Evolutionary conservation across 2,888 invertebrate genomes (phyloP).

Genomic region (Oscheius myriophilus): DNA sequence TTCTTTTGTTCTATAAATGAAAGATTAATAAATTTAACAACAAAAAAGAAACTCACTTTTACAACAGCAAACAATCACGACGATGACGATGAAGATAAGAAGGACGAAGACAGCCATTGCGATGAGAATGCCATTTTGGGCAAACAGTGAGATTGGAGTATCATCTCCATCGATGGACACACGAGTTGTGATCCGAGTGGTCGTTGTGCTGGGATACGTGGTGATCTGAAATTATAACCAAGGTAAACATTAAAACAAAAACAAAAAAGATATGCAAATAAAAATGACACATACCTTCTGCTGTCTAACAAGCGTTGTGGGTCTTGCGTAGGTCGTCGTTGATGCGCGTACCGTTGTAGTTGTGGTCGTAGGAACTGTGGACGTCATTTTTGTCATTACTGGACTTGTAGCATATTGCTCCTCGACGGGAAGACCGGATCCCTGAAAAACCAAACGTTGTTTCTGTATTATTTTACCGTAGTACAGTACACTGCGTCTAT

Average conservation of each 20-base stretch:
- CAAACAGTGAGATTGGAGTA: slow-evolving; percentile 24
- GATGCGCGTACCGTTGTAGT: background rate
- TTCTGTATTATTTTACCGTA: too few relatives aligned
- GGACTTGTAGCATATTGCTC: slow-evolving; percentile 44
- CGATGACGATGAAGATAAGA: slow-evolving; percentile 34
- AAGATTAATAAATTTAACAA: background rate
- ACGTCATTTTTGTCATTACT: slow-evolving; percentile 35
- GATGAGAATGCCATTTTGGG: slow-evolving; percentile 32
- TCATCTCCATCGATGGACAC: slow-evolving; percentile 5
- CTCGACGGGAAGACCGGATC: slow-evolving; percentile 46
- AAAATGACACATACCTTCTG: slow-evolving; percentile 14
- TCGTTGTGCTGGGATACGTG: slow-evolving; percentile 19
- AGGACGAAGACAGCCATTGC: slow-evolving; percentile 36
- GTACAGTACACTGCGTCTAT: too few relatives aligned
- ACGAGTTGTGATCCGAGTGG: slow-evolving; percentile 24
- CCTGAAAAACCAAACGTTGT: slow-evolving; percentile 33
- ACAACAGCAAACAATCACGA: slow-evolving; percentile 37
- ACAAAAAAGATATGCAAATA: background rate
- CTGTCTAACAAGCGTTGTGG: slow-evolving; percentile 20
- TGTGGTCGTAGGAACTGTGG: slow-evolving; percentile 26
- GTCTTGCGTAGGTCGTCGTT: slow-evolving; percentile 16
- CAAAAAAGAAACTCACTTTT: slow-evolving; percentile 38
- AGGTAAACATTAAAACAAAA: background rate
- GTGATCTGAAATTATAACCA: slow-evolving; percentile 4
- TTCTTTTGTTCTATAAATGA: slow-evolving; percentile 9